Evolutionary conservation across 1,140 invertebrate species (phyloP), one percentile per base, ranked within the genome.

Genomic region (Scaptomyza montana): DNA sequence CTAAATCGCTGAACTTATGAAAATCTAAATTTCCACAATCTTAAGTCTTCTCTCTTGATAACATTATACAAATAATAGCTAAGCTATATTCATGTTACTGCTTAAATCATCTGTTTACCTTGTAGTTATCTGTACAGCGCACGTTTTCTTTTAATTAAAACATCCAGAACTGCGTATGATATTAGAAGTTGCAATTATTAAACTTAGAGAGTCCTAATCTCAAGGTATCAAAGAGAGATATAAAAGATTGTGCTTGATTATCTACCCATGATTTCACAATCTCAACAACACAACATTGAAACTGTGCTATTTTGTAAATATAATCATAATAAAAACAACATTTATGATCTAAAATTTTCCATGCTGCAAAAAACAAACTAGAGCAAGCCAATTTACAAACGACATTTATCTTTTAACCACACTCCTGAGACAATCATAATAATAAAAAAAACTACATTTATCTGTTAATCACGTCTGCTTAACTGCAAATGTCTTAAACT

Each of bases 361-460:
- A 36, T 36, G 33, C 1, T 36, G 33, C 8, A 36, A 36, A 43
- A 36, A 43, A 57, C 12, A 2, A 55, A 57, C 10, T 57, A 45
- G 41, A 7, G 33, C 36, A 39, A 28, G 55, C 45, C 21, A 12
- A 21, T 41, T 25, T 25, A 57, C 55, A 13, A 59, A 30, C 21
- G 43, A 16, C 21, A 59, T 16, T 59, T 16, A 46, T 59, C 28
- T 59, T 45, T 21, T 57, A 39, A 55, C 2, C 47, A 25, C 8
- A 10, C 5, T 10, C 21, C 21, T 28, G 21, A 1, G 19, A 56
- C 12, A 45, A 8, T 56, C 39, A n/a, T 28, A 51, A 28, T 13
- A 30, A 6, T 1, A 16, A 28, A 55, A 39, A 12, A 30, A 43
- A n/a, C 39, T 25, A 9, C 19, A 25, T 49, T 13, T 43, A 56